Evolutionary conservation across 2,113 vertebrate genomes (phyloP).

Genomic region (Thinocorus orbignyianus): DNA sequence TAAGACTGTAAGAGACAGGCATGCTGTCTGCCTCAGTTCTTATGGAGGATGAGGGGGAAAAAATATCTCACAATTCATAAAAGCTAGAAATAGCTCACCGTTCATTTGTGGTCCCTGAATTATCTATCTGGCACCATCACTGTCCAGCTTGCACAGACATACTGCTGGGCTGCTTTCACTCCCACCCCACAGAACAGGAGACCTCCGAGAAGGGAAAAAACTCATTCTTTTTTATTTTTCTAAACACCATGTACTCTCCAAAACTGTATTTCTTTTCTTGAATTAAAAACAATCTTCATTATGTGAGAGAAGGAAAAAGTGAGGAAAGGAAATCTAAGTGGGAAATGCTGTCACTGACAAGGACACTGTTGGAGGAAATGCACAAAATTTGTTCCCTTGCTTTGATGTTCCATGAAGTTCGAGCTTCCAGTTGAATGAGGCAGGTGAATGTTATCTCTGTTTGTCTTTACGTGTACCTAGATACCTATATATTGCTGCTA

Average conservation of each 20-base stretch:
- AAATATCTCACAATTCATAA: not conserved
- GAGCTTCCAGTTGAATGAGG: not conserved
- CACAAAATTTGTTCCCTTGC: not conserved
- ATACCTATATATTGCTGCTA: not conserved
- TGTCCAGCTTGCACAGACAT: not conserved
- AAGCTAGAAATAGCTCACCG: not conserved
- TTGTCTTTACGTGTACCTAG: not conserved
- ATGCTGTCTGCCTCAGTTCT: not conserved
- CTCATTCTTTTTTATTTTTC: not conserved
- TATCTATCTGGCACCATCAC: not conserved
- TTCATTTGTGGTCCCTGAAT: conserved; percentile 1
- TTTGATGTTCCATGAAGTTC: not conserved
- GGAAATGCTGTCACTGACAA: not conserved
- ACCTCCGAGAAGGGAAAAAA: not conserved
- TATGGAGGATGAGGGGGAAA: not conserved
- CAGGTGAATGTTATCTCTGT: not conserved
- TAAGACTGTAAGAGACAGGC: not conserved
- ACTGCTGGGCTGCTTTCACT: not conserved
- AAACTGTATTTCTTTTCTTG: not conserved
- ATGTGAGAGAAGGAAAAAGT: not conserved
- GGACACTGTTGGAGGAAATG: not conserved
- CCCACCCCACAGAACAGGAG: not conserved
- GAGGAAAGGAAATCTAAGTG: not conserved
- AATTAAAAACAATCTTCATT: not conserved
- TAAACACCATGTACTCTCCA: not conserved